Evolutionary conservation across 1,140 invertebrate genomes (phyloP).

Genomic region (Drosophila ambigua): DNA sequence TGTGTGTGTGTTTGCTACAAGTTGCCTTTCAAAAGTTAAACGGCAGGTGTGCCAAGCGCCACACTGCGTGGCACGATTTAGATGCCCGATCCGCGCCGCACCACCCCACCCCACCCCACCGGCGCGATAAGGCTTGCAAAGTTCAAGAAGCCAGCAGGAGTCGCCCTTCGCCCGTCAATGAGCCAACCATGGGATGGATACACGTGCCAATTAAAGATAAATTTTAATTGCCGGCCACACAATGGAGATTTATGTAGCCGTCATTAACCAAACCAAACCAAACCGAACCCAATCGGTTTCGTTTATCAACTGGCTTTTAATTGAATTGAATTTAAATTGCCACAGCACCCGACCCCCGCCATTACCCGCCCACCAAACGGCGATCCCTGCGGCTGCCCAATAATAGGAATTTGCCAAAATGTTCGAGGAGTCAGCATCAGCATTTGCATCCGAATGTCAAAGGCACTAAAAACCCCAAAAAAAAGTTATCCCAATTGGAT

Average conservation of each 20-base stretch:
- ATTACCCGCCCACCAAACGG: too few species aligned
- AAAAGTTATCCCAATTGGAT: constrained; percentile 57
- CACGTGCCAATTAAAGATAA: constrained; percentile 78
- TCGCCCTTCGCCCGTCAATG: neutral
- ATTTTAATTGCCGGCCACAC: constrained; percentile 68
- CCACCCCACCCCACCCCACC: neutral
- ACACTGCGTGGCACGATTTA: constrained; percentile 56
- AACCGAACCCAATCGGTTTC: constrained; percentile 36
- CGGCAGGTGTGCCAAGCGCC: constrained; percentile 68
- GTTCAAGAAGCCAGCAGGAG: constrained; percentile 55
- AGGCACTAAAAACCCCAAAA: constrained; percentile 50
- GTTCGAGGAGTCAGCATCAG: constrained; percentile 32
- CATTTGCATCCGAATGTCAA: constrained; percentile 50
- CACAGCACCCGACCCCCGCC: too few species aligned
- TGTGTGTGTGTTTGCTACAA: constrained; percentile 7
- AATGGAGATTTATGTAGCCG: constrained; percentile 71
- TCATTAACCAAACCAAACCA: constrained; percentile 36
- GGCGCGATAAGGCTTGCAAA: constrained; percentile 61
- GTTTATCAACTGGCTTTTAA: constrained; percentile 38
- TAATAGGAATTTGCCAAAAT: constrained; percentile 41
- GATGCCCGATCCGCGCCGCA: constrained; percentile 17
- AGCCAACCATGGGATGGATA: constrained; percentile 13
- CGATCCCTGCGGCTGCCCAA: neutral
- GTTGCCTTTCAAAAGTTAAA: constrained; percentile 52
- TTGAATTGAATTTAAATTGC: constrained; percentile 40